Base-by-base conservation (phyloP, 1,140 invertebrate genomes). In the Nymphalis io region DNA sequence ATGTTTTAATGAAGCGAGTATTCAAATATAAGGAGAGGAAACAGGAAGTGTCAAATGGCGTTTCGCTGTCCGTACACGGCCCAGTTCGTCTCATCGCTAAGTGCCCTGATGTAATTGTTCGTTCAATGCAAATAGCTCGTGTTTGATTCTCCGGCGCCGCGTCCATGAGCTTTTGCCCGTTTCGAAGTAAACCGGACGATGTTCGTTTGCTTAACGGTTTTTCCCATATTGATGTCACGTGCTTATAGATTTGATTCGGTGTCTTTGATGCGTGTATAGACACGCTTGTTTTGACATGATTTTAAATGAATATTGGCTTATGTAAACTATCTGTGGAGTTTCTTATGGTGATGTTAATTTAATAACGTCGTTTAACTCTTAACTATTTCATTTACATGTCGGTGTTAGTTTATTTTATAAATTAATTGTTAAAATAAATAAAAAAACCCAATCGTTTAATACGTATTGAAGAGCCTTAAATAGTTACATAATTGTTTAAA, bases 1-100 rank as follows among this genome's bases (percentile, higher is more conserved):
- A 78, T 76, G 78, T 73, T 67, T 75, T 71, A 60, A 78, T 74
- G 80, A 84, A 84, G 83, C 78, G 65, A 73, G 74, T 69, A 68
- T 78, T 76, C 78, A 83, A 86, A 85, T 81, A 81, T 82, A 83
- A 79, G 73, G 83, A 80, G 83, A 80, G 83, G 87, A 89, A 88
- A 89, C 87, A 85, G 89, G 88, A 91, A 91, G 85, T 86, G 82
- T 88, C 83, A 89, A 90, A 91, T 90, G 85, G 89, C 76, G 80
- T 91, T 91, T 87, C 81, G 83, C 80, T 91, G 88, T 89, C 82
- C 69, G 70, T 77, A 79, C 82, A 85, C 83, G 85, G 82, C 79
- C 83, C 84, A 88, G 84, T 88, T 88, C 78, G 70, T 63, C 74
- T 74, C 78, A 77, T 74, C 78, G 80, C 77, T 89, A 89, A 90